Evolutionary conservation across 2,888 invertebrate genomes (phyloP), one percentile per base, ranked within the genome.

Genomic region (Epinotia brunnichana): DNA sequence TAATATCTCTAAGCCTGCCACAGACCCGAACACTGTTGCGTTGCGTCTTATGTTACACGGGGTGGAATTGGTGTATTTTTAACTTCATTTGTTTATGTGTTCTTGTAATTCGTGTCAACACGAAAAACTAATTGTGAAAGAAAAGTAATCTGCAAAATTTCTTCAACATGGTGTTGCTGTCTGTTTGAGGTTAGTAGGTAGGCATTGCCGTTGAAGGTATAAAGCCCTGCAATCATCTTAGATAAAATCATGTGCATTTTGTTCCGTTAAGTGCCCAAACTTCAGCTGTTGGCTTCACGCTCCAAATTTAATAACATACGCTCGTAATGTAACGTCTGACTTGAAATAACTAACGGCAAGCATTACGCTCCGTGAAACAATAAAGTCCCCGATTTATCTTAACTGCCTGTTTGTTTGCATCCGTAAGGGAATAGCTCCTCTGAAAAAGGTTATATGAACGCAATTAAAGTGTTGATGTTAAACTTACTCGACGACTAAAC

Each of bases 1-100:
- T 87, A 87, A 89, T 87, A 85, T 85, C 85, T 80, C 81, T 70
- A 63, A 71, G 64, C 70, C 67, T 71, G 56, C 69, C 56, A 69
- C 24, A 13, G 59, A 59, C 19, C 48, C 13, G 24, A 17, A 21
- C 2, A 29, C 48, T 29, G 29, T 39, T 39, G 53, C 21, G 29
- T 39, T 39, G 53, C 21, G 17, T 51, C 51, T 39, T 60, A 44
- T 19, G 56, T 21, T 56, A 5, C n/a, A 29, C 1, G 24, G 48
- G 24, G 19, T 2, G 10, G 15, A 19, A 3, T 44, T 61, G 5
- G 51, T 48, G 13, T 48, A 24, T 61, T 44, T 41, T 61, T 44
- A 13, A 35, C 35, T 44, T 60, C 13, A 35, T 9, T 3, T 19
- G 11, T 54, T 17, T 11, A 24, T 21, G 29, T 13, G 29, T n/a